Evolutionary conservation across 1,140 invertebrate species (phyloP).

Genomic region (Rhopalosiphum maidis): DNA sequence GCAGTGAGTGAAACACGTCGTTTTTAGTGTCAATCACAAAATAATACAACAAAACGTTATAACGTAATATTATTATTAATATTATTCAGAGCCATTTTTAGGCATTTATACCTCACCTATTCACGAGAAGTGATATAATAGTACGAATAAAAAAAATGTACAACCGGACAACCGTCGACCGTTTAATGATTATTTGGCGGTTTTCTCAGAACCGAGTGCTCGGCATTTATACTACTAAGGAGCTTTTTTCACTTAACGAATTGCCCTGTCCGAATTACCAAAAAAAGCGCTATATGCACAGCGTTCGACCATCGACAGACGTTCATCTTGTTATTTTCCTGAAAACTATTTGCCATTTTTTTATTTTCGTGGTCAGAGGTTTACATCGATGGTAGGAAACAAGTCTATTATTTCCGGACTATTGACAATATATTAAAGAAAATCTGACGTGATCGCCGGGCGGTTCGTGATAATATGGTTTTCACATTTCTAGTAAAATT

Average conservation of each 20-base stretch:
- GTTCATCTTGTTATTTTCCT: background rate
- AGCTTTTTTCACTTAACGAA: background rate
- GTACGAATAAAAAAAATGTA: background rate
- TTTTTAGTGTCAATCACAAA: background rate
- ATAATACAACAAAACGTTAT: background rate
- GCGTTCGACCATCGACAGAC: background rate
- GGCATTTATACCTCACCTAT: background rate
- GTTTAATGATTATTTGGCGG: background rate
- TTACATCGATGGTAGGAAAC: too few relatives aligned
- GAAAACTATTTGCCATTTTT: background rate
- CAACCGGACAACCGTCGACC: background rate
- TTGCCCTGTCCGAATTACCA: background rate
- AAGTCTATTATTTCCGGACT: background rate
- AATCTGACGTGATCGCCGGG: background rate
- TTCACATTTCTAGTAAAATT: background rate
- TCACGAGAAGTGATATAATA: background rate
- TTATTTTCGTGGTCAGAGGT: background rate
- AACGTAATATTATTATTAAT: background rate
- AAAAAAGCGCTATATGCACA: background rate
- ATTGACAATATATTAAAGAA: background rate
- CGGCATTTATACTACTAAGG: background rate
- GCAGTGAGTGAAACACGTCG: background rate
- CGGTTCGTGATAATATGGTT: background rate
- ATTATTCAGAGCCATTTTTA: background rate
- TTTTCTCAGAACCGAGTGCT: background rate